Base-by-base conservation (phyloP, 1,140 invertebrate genomes). In the Ctenoplectra terminalis region DNA sequence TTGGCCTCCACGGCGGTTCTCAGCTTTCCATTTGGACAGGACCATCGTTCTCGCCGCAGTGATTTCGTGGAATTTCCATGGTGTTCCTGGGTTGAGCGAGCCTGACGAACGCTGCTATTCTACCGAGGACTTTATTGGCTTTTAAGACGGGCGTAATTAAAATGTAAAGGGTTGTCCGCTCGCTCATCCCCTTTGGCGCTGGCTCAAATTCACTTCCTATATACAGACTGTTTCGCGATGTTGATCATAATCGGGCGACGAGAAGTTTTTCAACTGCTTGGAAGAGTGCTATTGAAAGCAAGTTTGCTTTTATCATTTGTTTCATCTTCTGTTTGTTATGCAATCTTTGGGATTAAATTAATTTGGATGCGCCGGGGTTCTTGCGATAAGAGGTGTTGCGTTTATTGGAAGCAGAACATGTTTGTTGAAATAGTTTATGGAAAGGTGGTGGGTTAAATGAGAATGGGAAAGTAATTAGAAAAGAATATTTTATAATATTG, bases 71-170 rank as follows among this genome's bases (percentile, higher is more conserved):
- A 61, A 70, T 72, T 60, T 23, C 66, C n/a, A 58, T 75, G 81
- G 76, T 48, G 67, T 31, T 73, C 71, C 56, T 26, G 31, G 50
- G 79, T 83, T 84, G 82, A 87, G 82, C 58, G 34, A 74, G 61
- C 66, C 79, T 85, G 86, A 61, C 43, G 63, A 63, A 56, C 48
- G 37, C n/a, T 66, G 63, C 48, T 66, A 81, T 80, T 78, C 83
- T 77, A 77, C 79, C 82, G 46, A 88, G 83, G 90, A 91, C 83
- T 91, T 90, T 90, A 92, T 92, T 90, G 89, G 89, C 89, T 90
- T 91, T 91, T 90, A 91, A 91, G 89, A 90, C 87, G 81, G 61
- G 83, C 83, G 88, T 90, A 92, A 92, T 92, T 92, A 91, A 92
- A 92, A 91, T 90, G 85, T 91, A 90, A 91, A 92, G 87, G 88